Conservation (phyloP, 1,140 invertebrate genomes). For the Microplitis mediator region DNA sequence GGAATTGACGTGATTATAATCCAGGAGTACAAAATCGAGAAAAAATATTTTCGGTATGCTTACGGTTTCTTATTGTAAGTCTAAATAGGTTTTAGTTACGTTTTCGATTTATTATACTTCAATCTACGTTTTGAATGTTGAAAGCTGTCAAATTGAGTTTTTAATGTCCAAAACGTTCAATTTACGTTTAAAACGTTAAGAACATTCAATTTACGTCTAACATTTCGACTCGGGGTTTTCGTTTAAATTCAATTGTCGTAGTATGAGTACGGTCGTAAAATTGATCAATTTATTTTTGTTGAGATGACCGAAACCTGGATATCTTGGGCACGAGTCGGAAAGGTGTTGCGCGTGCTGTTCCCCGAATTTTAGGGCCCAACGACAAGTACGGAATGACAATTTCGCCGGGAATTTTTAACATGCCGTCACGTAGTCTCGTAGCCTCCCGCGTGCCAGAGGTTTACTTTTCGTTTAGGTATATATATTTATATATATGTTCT, state of each 20-base stretch:
- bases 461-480: slow-evolving; percentile 30
- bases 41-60: too few relatives aligned
- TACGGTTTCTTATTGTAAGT: too few relatives aligned
- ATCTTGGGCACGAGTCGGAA: not conserved
- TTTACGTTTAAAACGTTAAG: too few relatives aligned
- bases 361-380: slow-evolving; percentile 21
- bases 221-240: too few relatives aligned
- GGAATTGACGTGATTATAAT: too few relatives aligned
- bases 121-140: too few relatives aligned
- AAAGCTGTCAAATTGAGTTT: too few relatives aligned
- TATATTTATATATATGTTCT: not conserved
- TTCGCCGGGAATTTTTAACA: slow-evolving; percentile 41
- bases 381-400: slow-evolving; percentile 28
- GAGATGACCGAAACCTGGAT: not conserved
- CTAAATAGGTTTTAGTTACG: too few relatives aligned
- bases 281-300: not conserved
- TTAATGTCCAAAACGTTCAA: too few relatives aligned
- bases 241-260: not conserved
- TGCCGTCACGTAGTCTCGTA: slow-evolving; percentile 39
- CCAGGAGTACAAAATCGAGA: too few relatives aligned
- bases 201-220: too few relatives aligned
- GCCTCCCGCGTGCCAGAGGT: not conserved
- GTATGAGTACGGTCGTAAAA: not conserved
- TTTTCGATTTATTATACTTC: too few relatives aligned
- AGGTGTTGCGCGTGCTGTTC: slow-evolving; percentile 20